Conservation (phyloP, 1,140 invertebrate species). For the Leptoteleia sp. region DNA sequence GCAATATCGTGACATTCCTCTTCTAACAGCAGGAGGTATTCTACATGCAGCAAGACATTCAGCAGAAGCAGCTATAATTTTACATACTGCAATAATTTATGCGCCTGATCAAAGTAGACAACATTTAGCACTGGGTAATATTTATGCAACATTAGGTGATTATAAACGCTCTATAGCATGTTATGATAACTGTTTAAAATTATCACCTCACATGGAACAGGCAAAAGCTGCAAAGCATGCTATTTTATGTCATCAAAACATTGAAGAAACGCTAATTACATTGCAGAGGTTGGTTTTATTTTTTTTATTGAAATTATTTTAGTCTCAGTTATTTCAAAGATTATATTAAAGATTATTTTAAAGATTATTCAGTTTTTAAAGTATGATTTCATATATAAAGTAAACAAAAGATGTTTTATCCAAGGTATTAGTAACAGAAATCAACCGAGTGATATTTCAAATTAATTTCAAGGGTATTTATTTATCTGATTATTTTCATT, state of each 20-base stretch:
- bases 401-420: too few species aligned
- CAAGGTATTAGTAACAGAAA: too few species aligned
- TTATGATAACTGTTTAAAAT: constrained; percentile 87
- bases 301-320: too few species aligned
- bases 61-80: constrained; percentile 89
- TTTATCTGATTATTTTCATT: too few species aligned
- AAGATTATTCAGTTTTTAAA: not conserved
- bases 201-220: constrained; percentile 83
- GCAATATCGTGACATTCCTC: constrained; percentile 88
- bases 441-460: too few species aligned
- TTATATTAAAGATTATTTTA: not conserved
- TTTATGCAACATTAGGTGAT: constrained; percentile 86
- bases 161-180: constrained; percentile 84
- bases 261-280: constrained; percentile 84
- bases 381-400: too few species aligned
- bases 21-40: constrained; percentile 91
- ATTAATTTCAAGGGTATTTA: too few species aligned
- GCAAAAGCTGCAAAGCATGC: constrained; percentile 84
- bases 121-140: constrained; percentile 90
- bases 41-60: constrained; percentile 87
- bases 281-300: constrained; percentile 84
- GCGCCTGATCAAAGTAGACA: constrained; percentile 86
- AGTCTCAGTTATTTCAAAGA: too few species aligned
- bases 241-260: constrained; percentile 86
- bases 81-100: constrained; percentile 90